Evolutionary conservation across 2,797 vertebrate genomes (phyloP).

Genomic region (Petrocephalus sullivani): DNA sequence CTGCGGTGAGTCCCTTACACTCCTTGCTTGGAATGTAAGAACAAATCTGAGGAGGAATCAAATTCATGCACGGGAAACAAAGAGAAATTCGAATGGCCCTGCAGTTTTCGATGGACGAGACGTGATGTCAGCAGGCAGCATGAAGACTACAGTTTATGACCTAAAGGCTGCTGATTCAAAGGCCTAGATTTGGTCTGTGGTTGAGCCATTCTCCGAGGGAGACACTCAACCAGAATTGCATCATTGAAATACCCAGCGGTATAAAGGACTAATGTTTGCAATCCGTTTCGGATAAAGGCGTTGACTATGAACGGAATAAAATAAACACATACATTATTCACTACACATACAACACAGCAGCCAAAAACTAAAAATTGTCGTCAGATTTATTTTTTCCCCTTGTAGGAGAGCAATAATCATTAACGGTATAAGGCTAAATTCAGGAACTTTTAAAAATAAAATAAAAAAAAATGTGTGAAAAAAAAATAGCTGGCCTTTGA

Average conservation of each 20-base stretch:
- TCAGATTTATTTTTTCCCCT: neutral
- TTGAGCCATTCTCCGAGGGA: neutral
- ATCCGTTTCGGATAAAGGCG: neutral
- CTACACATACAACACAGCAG: neutral
- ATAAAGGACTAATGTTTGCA: neutral
- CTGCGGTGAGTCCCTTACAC: neutral
- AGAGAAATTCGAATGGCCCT: neutral
- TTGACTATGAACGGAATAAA: neutral
- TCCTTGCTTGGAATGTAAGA: neutral
- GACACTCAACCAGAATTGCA: neutral
- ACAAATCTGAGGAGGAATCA: neutral
- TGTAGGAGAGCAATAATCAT: neutral
- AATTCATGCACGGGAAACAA: neutral
- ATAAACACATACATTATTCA: neutral
- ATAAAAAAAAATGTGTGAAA: conserved; percentile 8
- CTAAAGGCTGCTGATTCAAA: neutral
- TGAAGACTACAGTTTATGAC: neutral
- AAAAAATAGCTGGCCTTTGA: conserved; percentile 34
- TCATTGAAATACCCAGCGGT: neutral
- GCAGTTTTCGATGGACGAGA: neutral
- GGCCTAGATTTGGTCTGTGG: neutral
- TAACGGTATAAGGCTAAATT: conserved; percentile 12
- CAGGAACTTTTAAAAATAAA: conserved; percentile 1
- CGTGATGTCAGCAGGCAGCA: neutral
- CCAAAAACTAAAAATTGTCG: neutral